Conservation (phyloP, 2,113 vertebrate genomes). For the Butorides virescens region DNA sequence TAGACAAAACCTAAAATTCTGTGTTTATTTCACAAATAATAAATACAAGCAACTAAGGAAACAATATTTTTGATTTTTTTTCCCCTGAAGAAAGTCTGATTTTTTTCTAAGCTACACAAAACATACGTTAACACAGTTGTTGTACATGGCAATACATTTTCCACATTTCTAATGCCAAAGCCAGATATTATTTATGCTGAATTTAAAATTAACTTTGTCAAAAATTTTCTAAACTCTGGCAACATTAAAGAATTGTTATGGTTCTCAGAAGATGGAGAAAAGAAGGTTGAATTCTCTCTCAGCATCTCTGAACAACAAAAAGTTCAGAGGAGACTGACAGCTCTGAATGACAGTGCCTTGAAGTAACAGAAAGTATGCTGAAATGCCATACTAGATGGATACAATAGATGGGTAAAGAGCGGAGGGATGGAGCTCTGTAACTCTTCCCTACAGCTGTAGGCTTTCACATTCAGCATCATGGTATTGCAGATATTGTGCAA, state of each 20-base stretch:
- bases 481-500: neutral
- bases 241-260: neutral
- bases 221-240: neutral
- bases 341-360: neutral
- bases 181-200: neutral
- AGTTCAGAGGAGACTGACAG: neutral
- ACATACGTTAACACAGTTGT: neutral
- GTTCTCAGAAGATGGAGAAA: neutral
- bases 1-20: neutral
- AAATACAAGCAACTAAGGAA: constrained; percentile 32
- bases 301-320: neutral
- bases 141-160: neutral
- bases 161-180: neutral
- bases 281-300: neutral
- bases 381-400: neutral
- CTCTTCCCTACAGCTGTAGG: neutral
- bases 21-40: constrained; percentile 49
- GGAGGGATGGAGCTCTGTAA: neutral
- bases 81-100: neutral
- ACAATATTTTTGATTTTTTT: neutral
- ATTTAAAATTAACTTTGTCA: neutral
- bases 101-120: neutral
- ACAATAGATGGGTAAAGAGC: neutral
- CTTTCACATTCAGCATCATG: neutral
- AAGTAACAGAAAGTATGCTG: neutral